These are phyloP conservation scores for rat (Rattus norvegicus) DNA, from an alignment of 2,113 vertebrate species.

Conservation along the genomic window DNA sequence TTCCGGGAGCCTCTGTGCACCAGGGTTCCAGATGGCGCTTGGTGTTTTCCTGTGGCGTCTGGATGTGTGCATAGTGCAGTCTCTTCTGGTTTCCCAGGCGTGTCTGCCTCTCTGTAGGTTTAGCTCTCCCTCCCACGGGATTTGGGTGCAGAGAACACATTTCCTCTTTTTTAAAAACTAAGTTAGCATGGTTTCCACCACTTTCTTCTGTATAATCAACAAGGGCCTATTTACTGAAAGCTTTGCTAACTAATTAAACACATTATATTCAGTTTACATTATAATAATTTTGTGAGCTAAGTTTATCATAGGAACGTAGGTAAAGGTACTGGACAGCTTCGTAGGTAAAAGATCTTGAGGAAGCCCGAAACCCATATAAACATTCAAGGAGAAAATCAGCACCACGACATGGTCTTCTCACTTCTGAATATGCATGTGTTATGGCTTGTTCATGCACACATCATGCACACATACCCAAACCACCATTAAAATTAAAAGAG, in stretches of 20 bases:
- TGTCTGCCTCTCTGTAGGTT: too few relatives aligned
- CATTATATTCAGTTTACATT: neutral
- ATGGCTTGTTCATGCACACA: neutral
- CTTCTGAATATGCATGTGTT: neutral
- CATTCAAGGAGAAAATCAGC: neutral
- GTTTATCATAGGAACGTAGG: neutral
- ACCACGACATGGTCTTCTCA: neutral
- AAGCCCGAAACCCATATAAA: too few relatives aligned
- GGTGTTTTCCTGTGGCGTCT: too few relatives aligned
- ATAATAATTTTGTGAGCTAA: conserved; percentile 12
- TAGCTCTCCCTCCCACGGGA: too few relatives aligned
- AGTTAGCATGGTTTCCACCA: neutral
- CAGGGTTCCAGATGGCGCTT: too few relatives aligned
- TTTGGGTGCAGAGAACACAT: too few relatives aligned
- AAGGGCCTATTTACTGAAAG: neutral
- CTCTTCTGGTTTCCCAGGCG: too few relatives aligned
- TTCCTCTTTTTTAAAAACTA: neutral
- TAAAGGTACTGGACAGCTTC: neutral
- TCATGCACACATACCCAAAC: neutral
- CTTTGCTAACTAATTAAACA: conserved; percentile 5
- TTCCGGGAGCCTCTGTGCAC: too few relatives aligned
- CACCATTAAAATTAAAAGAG: neutral
- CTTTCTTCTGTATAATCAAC: neutral
- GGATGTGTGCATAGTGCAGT: too few relatives aligned
- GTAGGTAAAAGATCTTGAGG: neutral